Evolutionary conservation across 2,797 vertebrate species (phyloP).

Genomic region (Nothura maculosa): DNA sequence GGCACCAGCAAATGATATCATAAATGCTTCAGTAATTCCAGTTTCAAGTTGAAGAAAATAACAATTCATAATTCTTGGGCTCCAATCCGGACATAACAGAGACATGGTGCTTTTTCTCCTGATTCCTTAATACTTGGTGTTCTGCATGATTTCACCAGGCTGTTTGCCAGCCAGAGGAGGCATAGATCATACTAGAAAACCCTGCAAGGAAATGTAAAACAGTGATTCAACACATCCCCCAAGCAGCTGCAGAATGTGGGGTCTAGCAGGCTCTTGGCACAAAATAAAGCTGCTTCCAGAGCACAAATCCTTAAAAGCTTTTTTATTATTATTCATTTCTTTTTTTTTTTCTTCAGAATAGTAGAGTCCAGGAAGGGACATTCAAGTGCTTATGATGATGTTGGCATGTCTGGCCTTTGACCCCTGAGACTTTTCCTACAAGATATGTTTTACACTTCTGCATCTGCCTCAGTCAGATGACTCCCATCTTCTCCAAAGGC

Average conservation of each 20-base stretch:
- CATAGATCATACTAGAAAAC: background rate
- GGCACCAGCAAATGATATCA: rapidly evolving
- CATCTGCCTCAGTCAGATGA: background rate
- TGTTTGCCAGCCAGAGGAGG: background rate
- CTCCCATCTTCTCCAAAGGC: background rate
- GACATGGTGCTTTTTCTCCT: background rate
- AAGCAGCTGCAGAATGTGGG: background rate
- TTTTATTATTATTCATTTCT: background rate
- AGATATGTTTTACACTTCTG: background rate
- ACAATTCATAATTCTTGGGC: background rate
- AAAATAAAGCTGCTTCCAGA: background rate
- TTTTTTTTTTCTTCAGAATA: background rate
- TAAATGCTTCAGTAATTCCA: background rate
- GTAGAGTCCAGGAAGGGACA: background rate
- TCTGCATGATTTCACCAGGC: background rate
- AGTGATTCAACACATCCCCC: background rate
- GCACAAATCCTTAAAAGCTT: background rate
- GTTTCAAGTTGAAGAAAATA: background rate
- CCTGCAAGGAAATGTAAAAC: background rate
- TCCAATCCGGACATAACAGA: background rate
- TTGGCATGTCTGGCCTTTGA: background rate
- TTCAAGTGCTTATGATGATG: background rate
- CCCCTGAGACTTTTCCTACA: background rate
- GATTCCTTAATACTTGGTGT: background rate
- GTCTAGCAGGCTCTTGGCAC: background rate